A percentile compares a stretch with the other conserved stretches of the same genome.
These are phyloP conservation scores for Neodiprion fabricii DNA, from an alignment of 1,140 invertebrate species.

Conservation along the genomic window DNA sequence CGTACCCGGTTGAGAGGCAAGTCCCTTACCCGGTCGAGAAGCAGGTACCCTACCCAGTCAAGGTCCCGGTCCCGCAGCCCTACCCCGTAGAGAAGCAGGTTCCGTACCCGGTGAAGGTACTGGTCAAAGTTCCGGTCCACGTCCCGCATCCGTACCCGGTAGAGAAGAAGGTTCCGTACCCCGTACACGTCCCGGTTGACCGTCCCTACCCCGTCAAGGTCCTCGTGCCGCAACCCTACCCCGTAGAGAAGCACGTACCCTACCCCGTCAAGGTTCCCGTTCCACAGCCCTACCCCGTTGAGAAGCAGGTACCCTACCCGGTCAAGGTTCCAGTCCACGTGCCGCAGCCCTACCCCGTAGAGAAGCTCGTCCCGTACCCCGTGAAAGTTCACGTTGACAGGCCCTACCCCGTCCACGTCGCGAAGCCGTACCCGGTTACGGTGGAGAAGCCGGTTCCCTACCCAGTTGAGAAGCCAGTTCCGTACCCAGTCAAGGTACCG, in stretches of 20 bases:
- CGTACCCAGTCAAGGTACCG: conserved; percentile 33
- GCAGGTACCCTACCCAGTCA: conserved; percentile 59
- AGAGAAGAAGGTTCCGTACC: conserved; percentile 71
- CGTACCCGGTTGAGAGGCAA: conserved; percentile 69
- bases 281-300: conserved; percentile 76
- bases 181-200: conserved; percentile 74
- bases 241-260: conserved; percentile 70
- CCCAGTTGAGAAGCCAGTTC: conserved; percentile 54
- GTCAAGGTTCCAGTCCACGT: conserved; percentile 72
- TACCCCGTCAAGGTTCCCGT: conserved; percentile 74
- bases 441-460: conserved; percentile 65
- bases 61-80: conserved; percentile 66
- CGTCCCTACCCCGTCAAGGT: conserved; percentile 71
- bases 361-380: conserved; percentile 70
- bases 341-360: conserved; percentile 68
- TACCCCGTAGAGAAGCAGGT: conserved; percentile 74
- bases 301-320: conserved; percentile 68
- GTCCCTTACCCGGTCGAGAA: conserved; percentile 68
- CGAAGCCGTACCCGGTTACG: conserved; percentile 61
- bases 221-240: conserved; percentile 72
- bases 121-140: conserved; percentile 72
- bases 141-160: conserved; percentile 74
- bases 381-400: conserved; percentile 68
- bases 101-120: conserved; percentile 71
- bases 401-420: conserved; percentile 68